Conservation (phyloP, 2,888 invertebrate genomes). For the Hirtodrosophila duncani region DNA sequence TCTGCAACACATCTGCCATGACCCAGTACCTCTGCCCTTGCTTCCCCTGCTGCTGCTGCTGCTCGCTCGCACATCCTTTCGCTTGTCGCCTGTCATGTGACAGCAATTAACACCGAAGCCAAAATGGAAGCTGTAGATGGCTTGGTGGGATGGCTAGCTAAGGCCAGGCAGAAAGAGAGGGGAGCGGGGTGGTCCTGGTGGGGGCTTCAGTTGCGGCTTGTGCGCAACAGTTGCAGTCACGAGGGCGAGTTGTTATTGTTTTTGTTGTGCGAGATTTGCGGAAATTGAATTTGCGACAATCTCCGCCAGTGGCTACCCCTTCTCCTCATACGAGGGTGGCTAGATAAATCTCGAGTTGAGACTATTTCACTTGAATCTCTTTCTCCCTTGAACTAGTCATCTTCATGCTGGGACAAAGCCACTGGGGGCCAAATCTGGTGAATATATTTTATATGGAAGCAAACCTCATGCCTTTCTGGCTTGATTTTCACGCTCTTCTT, state of each 20-base stretch:
- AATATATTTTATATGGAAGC: no score
- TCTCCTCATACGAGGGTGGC: no score
- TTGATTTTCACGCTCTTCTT: no score
- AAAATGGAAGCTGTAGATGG: slow-evolving; percentile 29
- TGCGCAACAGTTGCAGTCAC: slow-evolving; percentile 30
- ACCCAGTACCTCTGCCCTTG: background rate
- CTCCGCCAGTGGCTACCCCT: slow-evolving; percentile 6
- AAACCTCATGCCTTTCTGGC: no score
- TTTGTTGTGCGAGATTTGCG: slow-evolving; percentile 38
- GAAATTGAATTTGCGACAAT: slow-evolving; percentile 62
- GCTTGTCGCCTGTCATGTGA: slow-evolving; percentile 55
- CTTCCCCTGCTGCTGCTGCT: slow-evolving; percentile 10
- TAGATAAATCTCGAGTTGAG: no score
- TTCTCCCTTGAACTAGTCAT: no score
- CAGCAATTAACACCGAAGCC: slow-evolving; percentile 67
- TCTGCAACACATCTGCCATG: slow-evolving; percentile 33
- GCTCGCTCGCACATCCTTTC: slow-evolving; percentile 36
- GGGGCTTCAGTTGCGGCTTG: slow-evolving; percentile 22
- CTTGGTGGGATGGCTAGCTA: background rate
- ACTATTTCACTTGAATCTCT: no score
- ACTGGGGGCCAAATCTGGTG: no score
- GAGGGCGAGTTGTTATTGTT: slow-evolving; percentile 5
- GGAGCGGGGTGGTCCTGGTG: background rate
- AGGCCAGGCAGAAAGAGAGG: background rate
- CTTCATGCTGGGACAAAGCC: no score